Conservation (phyloP, 2,888 invertebrate genomes). For the Horisme vitalbata region DNA sequence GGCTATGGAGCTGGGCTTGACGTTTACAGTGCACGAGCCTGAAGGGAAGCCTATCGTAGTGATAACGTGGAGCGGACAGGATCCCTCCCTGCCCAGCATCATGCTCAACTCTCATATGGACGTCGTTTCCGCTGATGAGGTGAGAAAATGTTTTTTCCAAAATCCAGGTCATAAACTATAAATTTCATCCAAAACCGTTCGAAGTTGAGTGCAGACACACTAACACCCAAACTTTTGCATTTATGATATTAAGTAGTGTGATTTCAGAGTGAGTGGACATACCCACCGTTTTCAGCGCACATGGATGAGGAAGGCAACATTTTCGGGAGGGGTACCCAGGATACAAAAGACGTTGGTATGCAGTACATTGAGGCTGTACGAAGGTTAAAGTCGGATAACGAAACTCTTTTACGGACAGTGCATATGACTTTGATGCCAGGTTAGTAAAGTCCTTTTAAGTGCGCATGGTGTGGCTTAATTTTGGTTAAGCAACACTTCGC, state of each 20-base stretch:
- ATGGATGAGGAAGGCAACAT: conserved; percentile 92
- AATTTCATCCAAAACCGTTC: no score
- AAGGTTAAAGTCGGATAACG: conserved; percentile 46
- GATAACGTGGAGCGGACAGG: conserved; percentile 89
- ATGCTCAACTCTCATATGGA: conserved; percentile 98
- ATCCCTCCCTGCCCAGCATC: conserved; percentile 88
- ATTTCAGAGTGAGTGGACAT: conserved; percentile 90
- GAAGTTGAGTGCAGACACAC: no score
- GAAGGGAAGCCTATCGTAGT: conserved; percentile 63
- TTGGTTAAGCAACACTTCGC: no score
- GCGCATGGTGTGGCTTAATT: no score
- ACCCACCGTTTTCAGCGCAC: conserved; percentile 92
- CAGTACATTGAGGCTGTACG: conserved; percentile 65
- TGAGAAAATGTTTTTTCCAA: no score
- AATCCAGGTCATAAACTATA: no score
- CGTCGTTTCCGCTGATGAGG: conserved; percentile 94
- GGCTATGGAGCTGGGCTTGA: conserved; percentile 86
- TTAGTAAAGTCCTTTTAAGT: conserved; percentile 29
- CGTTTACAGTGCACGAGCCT: conserved; percentile 79
- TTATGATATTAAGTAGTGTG: no score
- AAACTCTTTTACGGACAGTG: conserved; percentile 54
- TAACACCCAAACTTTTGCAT: no score
- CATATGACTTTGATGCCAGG: conserved; percentile 69
- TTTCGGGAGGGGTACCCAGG: conserved; percentile 92
- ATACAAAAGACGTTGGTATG: conserved; percentile 86